phyloP scores from a whole-genome alignment of 2,888 invertebrate genomes.

The Slavum lentiscoides region DNA sequence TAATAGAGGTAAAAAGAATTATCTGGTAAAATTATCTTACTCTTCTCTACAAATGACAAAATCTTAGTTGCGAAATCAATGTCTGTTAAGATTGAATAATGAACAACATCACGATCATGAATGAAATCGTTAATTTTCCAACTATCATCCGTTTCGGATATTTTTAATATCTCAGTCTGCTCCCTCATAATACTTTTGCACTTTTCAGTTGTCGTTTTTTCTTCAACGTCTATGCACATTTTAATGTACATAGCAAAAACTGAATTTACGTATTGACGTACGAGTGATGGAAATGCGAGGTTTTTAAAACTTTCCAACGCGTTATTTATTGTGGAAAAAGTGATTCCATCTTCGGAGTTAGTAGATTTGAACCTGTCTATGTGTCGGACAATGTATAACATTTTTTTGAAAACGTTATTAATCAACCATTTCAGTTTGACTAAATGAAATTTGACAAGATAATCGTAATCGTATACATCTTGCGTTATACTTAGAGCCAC shows the following conservation, averaged over 20 bases:
- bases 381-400: neutral
- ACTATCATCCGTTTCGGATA: neutral
- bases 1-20: too few species aligned
- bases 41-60: neutral
- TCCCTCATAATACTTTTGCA: neutral
- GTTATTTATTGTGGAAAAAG: neutral
- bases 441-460: neutral
- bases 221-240: neutral
- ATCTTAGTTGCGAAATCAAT: neutral
- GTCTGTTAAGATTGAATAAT: neutral
- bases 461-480: neutral
- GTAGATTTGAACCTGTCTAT: neutral
- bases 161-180: neutral
- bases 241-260: neutral
- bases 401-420: slow-evolving; percentile 1
- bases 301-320: neutral
- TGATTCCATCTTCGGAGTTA: neutral
- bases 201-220: neutral
- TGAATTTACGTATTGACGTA: neutral
- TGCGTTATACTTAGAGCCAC: neutral
- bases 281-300: neutral
- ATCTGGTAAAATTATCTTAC: neutral
- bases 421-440: neutral
- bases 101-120: neutral
- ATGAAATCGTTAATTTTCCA: neutral